Evolutionary conservation across 1,140 invertebrate species (phyloP), one percentile per base, ranked within the genome.

Genomic region (Listronotus bonariensis): DNA sequence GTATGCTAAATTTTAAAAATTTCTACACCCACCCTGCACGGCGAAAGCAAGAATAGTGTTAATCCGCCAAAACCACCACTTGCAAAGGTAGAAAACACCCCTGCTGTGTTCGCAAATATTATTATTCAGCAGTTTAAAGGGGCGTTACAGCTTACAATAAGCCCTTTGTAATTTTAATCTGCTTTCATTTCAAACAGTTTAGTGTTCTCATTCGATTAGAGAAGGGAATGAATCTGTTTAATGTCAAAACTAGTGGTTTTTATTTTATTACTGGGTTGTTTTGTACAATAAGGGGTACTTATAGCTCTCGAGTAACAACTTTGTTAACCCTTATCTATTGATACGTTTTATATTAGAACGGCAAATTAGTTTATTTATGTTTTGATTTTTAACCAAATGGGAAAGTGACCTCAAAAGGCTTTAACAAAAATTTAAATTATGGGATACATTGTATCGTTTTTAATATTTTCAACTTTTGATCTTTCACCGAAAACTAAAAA

Each of bases 81-180:
- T 18, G n/a, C 17, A 8, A 14, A 45, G 42, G 42, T 14, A 17
- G 1, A 17, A 45, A 45, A 45, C n/a, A 8, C 42, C 42, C n/a
- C n/a, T 17, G 14, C 4, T 17, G 14, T 18, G n/a, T 45, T 59
- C 36, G 57, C 57, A 59, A 59, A 59, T 59, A 59, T 59, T 36
- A 59, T 59, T 59, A 59, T 59, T 59, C 45, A 48, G 45, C 43
- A 46, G 57, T 59, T 49, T 49, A 49, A 46, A 42, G 38, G 57
- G 57, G 57, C 43, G 43, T 42, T 49, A 46, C 6, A 32, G 11
- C 31, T 15, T 31, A 49, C 57, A 59, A 48, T 49, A 20, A 43
- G 43, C 49, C 26, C 46, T 34, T 59, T 59, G 57, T 59, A 18
- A 49, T 59, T n/a, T 9, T 38, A 59, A 59, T 59, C 57, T 59